Evolutionary conservation across 2,113 vertebrate species (phyloP), one percentile per base, ranked within the genome.

Genomic region (Lynx canadensis): DNA sequence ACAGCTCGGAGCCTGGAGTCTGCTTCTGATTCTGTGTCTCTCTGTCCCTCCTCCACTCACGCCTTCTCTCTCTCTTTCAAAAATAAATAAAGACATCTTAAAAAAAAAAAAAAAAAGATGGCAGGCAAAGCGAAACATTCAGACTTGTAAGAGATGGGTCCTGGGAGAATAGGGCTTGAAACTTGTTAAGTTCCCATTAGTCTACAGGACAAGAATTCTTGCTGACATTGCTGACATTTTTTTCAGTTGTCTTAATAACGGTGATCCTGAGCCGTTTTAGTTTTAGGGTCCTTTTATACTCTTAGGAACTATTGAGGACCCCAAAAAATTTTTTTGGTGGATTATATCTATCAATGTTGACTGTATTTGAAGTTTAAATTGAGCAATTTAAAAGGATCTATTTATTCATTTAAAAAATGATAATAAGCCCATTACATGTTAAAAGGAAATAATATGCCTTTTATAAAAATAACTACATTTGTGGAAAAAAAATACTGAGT

Each of bases 391-490:
- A 86, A 41, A 31, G 45, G 19, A 69, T 50, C 48, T 57, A 66
- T 48, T 63, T 41, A 68, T 69, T 83, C 36, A 48, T 84, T 48
- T 93, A 68, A 5, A 48, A 95, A 93, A 78, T 69, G 63, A 38
- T 41, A 66, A 96, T 86, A 73, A 83, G 50, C 27, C 23, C 27
- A 89, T 78, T 69, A 60, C 52, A 85, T 85, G 23, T 63, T 87
- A 76, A 83, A 11, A 11, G 4, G 73, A 74, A 82, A 68, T 78
- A 25, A 41, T 63, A 60, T 66, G 52, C 7, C 73, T 63, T 87
- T 69, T n/a, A 38, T 92, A 87, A 74, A 95, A 82, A 80, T 87
- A 87, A 52, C 82, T 60, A 4, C 63, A 48, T 95, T 92, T 65
- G 11, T 31, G 29, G 10, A 27, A 80, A 80, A 80, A 41, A 80